Evolutionary conservation across 2,113 vertebrate species (phyloP), one percentile per base, ranked within the genome.

Genomic region (Dascyllus trimaculatus): DNA sequence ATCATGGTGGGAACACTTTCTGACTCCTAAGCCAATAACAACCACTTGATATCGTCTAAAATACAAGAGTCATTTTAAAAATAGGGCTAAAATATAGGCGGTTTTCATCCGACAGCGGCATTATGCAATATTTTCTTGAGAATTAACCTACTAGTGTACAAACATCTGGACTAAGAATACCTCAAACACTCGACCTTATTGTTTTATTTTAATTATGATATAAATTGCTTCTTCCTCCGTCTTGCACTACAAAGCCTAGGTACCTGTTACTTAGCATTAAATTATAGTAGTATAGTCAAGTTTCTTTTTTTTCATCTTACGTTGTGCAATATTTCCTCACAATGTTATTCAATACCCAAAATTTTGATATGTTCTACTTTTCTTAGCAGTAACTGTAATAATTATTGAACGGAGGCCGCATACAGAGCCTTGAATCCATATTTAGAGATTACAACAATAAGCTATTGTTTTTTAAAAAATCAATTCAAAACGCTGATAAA

Each of bases 261-360:
- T 93, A 95, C 93, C 93, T 88, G 91, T 92, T 92, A 92, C 92
- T 93, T 91, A 93, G 85, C 76, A 78, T 86, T 90, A 91, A 90
- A 90, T 90, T 87, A 19, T 46, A 85, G 65, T 84, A 80, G 72
- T 83, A 68, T 85, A 85, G 75, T 85, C 77, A 81, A 81, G 74
- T 75, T 74, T 74, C 53, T 38, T 85, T 83, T 75, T 67, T 73
- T 84, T 81, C 81, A 51, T 86, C 74, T 86, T 81, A 76, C 51
- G 68, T 91, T 91, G 80, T 89, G 91, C 92, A 93, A 88, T 26
- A 64, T 71, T 91, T 86, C 88, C 69, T 70, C 60, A 75, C 24
- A 90, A 89, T 81, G 60, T 89, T 88, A 89, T 78, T 92, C 87
- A 25, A 83, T 86, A 92, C 65, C 78, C 81, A 86, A 86, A 88